phyloP scores from a whole-genome alignment of 2,888 invertebrate species.

The Eupithecia subumbrata region DNA sequence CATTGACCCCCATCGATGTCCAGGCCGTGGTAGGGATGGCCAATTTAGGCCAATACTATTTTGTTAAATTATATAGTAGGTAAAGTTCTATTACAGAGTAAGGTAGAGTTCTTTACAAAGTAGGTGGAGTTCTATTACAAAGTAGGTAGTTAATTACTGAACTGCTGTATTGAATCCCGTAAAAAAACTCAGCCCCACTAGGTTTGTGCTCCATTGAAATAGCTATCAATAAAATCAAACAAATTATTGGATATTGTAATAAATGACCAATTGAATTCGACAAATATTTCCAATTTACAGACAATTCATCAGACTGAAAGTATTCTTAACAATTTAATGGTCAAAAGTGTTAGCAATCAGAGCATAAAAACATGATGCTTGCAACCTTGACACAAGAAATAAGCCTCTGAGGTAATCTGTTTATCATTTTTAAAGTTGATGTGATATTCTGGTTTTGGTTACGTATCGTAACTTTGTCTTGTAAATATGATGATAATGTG shows the following conservation, averaged over 20 bases:
- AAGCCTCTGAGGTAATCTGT: constrained; percentile 22
- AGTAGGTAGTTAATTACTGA: background rate
- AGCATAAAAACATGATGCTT: constrained; percentile 55
- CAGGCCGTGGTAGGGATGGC: background rate
- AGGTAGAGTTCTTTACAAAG: background rate
- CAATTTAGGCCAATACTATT: background rate
- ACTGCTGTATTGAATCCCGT: background rate
- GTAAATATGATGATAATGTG: background rate
- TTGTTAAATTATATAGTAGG: no score
- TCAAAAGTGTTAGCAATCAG: constrained; percentile 54
- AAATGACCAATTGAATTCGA: background rate
- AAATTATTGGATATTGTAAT: no score
- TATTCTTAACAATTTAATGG: constrained; percentile 30
- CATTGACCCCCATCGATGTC: no score
- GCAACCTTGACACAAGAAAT: constrained; percentile 57
- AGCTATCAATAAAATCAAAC: no score
- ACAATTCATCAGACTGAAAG: background rate
- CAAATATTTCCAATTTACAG: background rate
- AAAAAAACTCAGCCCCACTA: background rate
- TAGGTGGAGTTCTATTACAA: background rate
- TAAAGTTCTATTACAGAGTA: no score
- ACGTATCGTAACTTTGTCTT: background rate
- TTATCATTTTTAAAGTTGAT: constrained; percentile 4
- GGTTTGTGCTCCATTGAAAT: no score
- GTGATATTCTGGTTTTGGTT: constrained; percentile 6